Evolutionary conservation across 2,797 vertebrate genomes (phyloP).

Genomic region (Masticophis lateralis): DNA sequence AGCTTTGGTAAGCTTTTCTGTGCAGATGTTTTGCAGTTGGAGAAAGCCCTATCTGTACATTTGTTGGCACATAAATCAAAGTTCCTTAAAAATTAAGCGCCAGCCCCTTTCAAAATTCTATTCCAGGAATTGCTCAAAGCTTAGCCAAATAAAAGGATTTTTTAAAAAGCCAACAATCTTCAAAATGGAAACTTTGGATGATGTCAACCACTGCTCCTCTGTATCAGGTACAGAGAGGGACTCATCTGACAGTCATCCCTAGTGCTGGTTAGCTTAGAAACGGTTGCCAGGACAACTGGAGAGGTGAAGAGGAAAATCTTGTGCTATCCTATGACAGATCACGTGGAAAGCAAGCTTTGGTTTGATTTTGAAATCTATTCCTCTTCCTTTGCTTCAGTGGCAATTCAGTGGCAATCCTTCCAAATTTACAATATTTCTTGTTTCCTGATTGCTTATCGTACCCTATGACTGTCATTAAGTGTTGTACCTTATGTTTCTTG

Average conservation of each 20-base stretch:
- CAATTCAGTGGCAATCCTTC: no score
- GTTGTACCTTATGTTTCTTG: no score
- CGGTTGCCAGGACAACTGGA: background rate
- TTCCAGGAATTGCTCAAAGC: background rate
- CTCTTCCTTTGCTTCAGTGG: background rate
- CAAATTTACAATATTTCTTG: no score
- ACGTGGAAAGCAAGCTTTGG: fast-evolving
- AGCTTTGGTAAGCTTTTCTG: background rate
- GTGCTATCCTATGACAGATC: background rate
- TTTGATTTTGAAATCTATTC: background rate
- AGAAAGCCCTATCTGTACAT: background rate
- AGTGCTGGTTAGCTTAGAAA: conserved; percentile 8
- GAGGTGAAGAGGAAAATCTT: background rate
- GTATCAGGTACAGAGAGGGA: background rate
- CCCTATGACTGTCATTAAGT: no score
- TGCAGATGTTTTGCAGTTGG: background rate
- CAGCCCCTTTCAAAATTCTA: background rate
- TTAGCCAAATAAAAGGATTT: background rate
- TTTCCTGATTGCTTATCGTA: no score
- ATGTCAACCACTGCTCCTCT: background rate
- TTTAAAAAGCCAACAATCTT: background rate
- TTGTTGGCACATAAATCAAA: background rate
- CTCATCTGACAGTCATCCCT: conserved; percentile 17
- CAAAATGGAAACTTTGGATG: background rate
- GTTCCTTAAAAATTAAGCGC: background rate